Base-by-base conservation (phyloP, 2,113 vertebrate genomes). In the Equus przewalskii region DNA sequence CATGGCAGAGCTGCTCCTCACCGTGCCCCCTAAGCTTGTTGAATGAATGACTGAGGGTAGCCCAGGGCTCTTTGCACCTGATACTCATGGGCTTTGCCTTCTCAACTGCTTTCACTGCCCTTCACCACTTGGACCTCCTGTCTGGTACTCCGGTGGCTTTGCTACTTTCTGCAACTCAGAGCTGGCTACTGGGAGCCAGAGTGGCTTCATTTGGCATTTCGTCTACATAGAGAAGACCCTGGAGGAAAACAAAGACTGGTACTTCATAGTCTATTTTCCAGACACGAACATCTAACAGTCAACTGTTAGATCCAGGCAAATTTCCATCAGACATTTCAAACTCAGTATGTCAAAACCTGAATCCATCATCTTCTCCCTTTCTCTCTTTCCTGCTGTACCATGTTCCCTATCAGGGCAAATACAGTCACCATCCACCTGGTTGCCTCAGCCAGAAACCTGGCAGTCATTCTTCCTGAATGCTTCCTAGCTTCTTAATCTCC, bases 271-370 rank as follows among this genome's bases (percentile, higher is more conserved):
- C 8, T 62, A 18, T 87, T 95, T 80, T 79, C 21, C 92, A 84
- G 65, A 80, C 19, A 11, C 33, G 51, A 41, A 46, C 60, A n/a
- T 93, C 36, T 82, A 64, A 70, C 26, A 75, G 44, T 30, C 6
- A 80, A 15, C n/a, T 11, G 22, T 84, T 89, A 56, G 58, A 76
- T 28, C 18, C n/a, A 70, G 76, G 4, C 22, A 81, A n/a, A 44
- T 96, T 84, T 91, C 64, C 49, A 83, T 88, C 46, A 88, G 81
- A 87, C n/a, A 24, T 44, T 78, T 93, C 24, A 46, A 88, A 54
- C 46, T 87, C 54, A 54, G 13, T 26, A 80, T n/a, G 18, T 56
- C 44, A 49, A 41, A 62, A 56, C 18, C 7, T 6, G 9, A 89
- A 58, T 62, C 75, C 12, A 28, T 22, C 18, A 33, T 51, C n/a